Evolutionary conservation across 2,888 invertebrate genomes (phyloP).

Genomic region (Nomada goodeniana): DNA sequence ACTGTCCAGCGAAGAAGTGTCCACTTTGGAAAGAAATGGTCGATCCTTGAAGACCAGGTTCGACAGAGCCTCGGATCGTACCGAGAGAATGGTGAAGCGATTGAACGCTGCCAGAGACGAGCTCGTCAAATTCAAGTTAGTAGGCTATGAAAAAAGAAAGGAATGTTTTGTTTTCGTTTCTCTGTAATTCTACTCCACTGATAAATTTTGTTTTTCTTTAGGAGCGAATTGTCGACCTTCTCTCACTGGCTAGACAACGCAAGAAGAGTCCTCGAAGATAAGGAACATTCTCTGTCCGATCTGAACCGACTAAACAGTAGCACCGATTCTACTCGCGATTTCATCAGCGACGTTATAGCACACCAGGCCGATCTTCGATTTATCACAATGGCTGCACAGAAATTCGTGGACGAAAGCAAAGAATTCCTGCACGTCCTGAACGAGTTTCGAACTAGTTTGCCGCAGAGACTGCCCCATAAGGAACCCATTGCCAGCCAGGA

Average conservation of each 20-base stretch:
- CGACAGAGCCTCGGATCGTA: constrained; percentile 92
- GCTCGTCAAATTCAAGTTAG: constrained; percentile 91
- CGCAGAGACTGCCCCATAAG: constrained; percentile 92
- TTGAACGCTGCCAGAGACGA: constrained; percentile 93
- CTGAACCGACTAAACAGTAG: constrained; percentile 89
- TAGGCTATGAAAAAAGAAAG: background rate
- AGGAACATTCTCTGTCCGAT: constrained; percentile 92
- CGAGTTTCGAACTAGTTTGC: constrained; percentile 94
- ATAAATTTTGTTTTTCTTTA: constrained; percentile 69
- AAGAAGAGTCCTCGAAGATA: constrained; percentile 92
- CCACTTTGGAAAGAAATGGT: constrained; percentile 94
- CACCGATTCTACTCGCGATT: constrained; percentile 93
- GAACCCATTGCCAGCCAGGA: constrained; percentile 89
- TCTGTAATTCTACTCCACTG: background rate
- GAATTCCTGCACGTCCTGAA: constrained; percentile 93
- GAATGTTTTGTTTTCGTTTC: background rate
- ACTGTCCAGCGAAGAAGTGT: constrained; percentile 96
- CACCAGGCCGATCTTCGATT: constrained; percentile 98
- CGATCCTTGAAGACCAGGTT: constrained; percentile 93
- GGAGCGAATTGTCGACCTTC: constrained; percentile 92
- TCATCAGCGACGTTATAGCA: constrained; percentile 96
- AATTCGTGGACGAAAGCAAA: constrained; percentile 98
- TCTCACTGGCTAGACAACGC: constrained; percentile 94
- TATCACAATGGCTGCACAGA: constrained; percentile 98
- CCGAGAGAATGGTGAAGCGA: constrained; percentile 91